Percentiles rank a stretch among this genome's conserved stretches.
These are phyloP conservation scores for Ormyrus pomaceus DNA, from an alignment of 2,888 invertebrate species.

Conservation along the genomic window DNA sequence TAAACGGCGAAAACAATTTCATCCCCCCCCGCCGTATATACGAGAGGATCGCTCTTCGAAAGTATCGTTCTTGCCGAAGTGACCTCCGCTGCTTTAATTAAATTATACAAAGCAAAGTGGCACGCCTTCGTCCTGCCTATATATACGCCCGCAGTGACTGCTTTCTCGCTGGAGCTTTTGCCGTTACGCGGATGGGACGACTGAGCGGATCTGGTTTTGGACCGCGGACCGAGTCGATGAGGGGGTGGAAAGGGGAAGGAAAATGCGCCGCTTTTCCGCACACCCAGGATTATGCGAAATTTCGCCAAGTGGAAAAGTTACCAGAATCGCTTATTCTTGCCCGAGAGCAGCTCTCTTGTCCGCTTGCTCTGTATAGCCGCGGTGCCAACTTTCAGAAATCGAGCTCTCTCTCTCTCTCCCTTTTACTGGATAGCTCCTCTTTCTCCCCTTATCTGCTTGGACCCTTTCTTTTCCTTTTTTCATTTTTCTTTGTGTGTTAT, in stretches of 20 bases:
- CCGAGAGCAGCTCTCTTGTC: not conserved
- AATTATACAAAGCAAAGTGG: slow-evolving; percentile 56
- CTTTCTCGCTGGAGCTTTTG: slow-evolving; percentile 4
- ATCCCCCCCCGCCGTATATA: too few species aligned
- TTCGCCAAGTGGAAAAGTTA: slow-evolving; percentile 60
- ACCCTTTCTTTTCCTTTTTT: not conserved
- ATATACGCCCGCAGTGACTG: slow-evolving; percentile 15
- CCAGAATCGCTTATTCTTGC: slow-evolving; percentile 46
- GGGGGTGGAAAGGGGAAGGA: not conserved
- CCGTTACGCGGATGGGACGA: not conserved
- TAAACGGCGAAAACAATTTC: slow-evolving; percentile 36
- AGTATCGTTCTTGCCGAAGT: not conserved
- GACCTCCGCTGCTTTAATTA: slow-evolving; percentile 57
- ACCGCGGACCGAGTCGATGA: not conserved
- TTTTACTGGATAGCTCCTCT: slow-evolving; percentile 1
- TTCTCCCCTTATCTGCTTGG: not conserved
- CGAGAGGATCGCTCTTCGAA: slow-evolving; percentile 5
- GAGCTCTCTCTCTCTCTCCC: not conserved
- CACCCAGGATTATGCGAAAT: slow-evolving; percentile 58
- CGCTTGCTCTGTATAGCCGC: slow-evolving; percentile 3
- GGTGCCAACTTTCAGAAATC: slow-evolving; percentile 35
- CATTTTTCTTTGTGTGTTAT: not conserved
- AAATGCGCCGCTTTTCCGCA: not conserved
- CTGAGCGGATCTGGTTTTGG: not conserved
- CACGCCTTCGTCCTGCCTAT: slow-evolving; percentile 10